Evolutionary conservation across 2,888 invertebrate genomes (phyloP), one percentile per base, ranked within the genome.

Genomic region (Spisula solida): DNA sequence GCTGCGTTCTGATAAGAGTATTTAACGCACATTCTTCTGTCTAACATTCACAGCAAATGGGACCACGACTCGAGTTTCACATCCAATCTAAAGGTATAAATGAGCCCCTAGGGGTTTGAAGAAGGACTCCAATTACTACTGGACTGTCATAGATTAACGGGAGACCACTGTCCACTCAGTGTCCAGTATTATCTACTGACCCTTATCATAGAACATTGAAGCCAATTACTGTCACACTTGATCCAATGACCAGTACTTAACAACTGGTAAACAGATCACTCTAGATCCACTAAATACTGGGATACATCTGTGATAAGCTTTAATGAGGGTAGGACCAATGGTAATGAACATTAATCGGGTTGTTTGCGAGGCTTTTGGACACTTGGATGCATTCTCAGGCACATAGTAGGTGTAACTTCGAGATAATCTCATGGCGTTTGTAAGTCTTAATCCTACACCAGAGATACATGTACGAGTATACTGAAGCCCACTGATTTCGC

Each of bases 141-240:
- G 25, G 20, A 14, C 51, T n/a, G 47, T 51, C 80, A 80, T n/a
- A 51, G 80, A 47, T 80, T 80, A 80, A 80, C 80, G 80, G 80
- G 29, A 51, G 75, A 75, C 75, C 18, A 47, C 20, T 29, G 82
- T 66, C 75, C 41, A 66, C 34, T 48, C 29, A 25, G 66, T 83
- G 66, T 70, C 25, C 20, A 60, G 83, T 70, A 34, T 75, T 75
- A 75, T 75, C 75, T 83, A 70, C 83, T 4, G 25, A 47, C 66
- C 47, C 41, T 60, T 83, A 66, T 83, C 83, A 48, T 20, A 12
- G 70, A 25, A 66, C 25, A 20, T 1, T 47, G 41, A 66, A 83
- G 60, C 83, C 60, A 83, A 83, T 83, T 83, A 83, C 47, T 70
- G 66, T 48, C 83, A 83, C 2, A 70, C 34, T 48, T 66, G 18